Base-by-base conservation (phyloP, 2,888 invertebrate genomes). In the Elegia similella region DNA sequence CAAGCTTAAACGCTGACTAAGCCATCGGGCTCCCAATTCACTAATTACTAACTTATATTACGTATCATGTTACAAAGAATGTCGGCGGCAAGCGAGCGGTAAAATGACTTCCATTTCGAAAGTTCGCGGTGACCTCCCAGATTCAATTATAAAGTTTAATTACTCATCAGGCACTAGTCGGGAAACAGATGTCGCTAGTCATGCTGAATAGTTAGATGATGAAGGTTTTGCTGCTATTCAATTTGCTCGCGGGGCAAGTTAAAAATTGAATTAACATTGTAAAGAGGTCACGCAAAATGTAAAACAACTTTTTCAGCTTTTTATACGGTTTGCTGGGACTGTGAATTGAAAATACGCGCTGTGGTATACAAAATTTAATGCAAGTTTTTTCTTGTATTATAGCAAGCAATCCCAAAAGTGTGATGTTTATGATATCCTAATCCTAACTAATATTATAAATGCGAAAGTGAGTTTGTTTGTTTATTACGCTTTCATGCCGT, bases 61-160 rank as follows among this genome's bases (percentile, higher is more conserved):
- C 50, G 32, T 50, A 50, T 50, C 34, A 50, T 50, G 50, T 34
- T 50, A 34, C 50, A 50, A 50, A 50, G 50, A 50, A 50, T 44
- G 46, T 55, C 7, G 16, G 6, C 34, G 32, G 12, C 6, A 17
- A 44, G 12, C n/a, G 17, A n/a, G 32, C 7, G 32, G 44, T n/a
- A 30, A 32, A 44, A 55, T 32, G 54, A 55, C 53, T 54, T 48
- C 50, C 47, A 38, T 50, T 55, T 50, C 42, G 57, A 58, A 60
- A 57, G 52, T 62, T 59, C 58, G 54, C 50, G 62, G 61, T 71
- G 72, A 68, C 69, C 71, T 66, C 68, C 61, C 59, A 65, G 67
- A 75, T 73, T 75, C 76, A 80, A 80, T 80, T 80, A 80, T 68
- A 77, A 80, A 80, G 74, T 80, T 80, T 76, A 78, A 80, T 80